phyloP scores from a whole-genome alignment of 2,797 vertebrate genomes.

The Lacerta bilineata region DNA sequence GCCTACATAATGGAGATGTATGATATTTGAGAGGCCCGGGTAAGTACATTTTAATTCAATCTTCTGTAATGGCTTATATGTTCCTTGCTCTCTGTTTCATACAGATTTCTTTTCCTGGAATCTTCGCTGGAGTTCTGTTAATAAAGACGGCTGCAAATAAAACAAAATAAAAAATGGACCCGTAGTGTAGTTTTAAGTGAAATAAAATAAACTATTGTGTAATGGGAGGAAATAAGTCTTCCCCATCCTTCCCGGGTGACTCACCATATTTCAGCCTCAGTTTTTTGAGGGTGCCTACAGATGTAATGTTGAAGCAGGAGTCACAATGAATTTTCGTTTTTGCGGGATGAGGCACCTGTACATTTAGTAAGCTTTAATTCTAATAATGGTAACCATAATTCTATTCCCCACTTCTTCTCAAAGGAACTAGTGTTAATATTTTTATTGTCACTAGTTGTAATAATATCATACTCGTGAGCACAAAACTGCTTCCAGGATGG shows the following conservation, averaged over 20 bases:
- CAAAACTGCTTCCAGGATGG: background rate
- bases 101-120: constrained; percentile 82
- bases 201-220: constrained; percentile 64
- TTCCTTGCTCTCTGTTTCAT: constrained; percentile 82
- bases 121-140: constrained; percentile 80
- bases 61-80: constrained; percentile 85
- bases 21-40: constrained; percentile 86
- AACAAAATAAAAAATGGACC: constrained; percentile 61
- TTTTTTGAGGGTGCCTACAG: constrained; percentile 3
- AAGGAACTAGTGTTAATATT: background rate
- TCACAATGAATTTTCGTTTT: background rate
- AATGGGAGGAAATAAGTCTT: constrained; percentile 57
- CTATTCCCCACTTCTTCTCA: too few species aligned
- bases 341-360: background rate
- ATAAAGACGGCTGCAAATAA: constrained; percentile 75
- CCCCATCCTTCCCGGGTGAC: constrained; percentile 21
- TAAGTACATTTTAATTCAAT: constrained; percentile 91
- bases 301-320: background rate
- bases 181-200: constrained; percentile 68
- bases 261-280: background rate
- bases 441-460: background rate
- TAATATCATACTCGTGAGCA: background rate
- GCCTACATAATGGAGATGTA: constrained; percentile 95
- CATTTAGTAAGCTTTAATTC: background rate
- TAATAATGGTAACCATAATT: background rate